Evolutionary conservation across 1,140 invertebrate genomes (phyloP).

Genomic region (Portunus trituberculatus): DNA sequence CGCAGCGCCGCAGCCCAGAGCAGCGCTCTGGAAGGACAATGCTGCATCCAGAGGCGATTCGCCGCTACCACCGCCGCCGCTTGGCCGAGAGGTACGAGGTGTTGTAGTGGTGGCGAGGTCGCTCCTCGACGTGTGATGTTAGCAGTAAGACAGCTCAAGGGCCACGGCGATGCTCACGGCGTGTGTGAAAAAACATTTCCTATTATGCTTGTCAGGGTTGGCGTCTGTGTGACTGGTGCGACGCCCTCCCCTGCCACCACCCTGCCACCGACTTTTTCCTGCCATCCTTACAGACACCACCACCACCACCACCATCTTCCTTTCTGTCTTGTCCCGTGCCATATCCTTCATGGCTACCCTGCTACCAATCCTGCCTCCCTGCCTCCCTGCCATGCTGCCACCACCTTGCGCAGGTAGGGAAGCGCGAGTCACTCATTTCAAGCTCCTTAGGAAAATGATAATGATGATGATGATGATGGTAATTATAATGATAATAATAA

Average conservation of each 20-base stretch:
- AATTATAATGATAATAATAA: slow-evolving; percentile 8
- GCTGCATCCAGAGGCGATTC: not conserved
- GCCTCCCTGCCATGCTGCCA: not conserved
- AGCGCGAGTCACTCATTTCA: not conserved
- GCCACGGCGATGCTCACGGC: not conserved
- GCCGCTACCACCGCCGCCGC: not conserved
- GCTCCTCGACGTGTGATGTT: not conserved
- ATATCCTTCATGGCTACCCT: not conserved
- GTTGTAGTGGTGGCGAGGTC: not conserved
- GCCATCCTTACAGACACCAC: not conserved
- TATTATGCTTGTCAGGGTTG: slow-evolving; percentile 35
- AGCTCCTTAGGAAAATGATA: not conserved
- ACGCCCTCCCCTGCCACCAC: not conserved
- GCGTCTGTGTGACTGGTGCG: not conserved
- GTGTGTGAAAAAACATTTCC: not conserved
- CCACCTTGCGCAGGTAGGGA: not conserved
- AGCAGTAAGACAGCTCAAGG: slow-evolving; percentile 63
- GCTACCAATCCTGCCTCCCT: not conserved
- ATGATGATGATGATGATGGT: not conserved
- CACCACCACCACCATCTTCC: not conserved
- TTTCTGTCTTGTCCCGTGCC: not conserved
- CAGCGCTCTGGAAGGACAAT: not conserved
- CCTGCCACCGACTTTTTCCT: not conserved
- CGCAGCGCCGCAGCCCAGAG: not conserved
- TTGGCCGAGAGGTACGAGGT: not conserved